These are phyloP conservation scores for Ips nitidus DNA, from an alignment of 1,140 invertebrate genomes.

Conservation along the genomic window DNA sequence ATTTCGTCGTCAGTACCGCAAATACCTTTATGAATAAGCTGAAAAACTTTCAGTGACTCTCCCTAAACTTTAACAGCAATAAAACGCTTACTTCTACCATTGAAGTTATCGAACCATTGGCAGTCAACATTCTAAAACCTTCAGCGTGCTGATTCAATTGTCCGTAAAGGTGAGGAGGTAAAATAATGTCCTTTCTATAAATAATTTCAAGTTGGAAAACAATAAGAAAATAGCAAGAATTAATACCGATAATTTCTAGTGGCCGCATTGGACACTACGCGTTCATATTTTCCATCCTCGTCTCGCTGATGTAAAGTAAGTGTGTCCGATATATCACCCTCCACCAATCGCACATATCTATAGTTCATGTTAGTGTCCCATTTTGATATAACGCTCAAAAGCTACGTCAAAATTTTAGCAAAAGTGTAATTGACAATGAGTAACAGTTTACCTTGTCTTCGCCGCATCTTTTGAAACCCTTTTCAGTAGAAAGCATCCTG, in stretches of 20 bases:
- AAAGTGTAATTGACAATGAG: background rate
- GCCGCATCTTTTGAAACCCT: constrained; percentile 66
- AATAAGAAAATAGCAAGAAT: background rate
- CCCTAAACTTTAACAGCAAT: constrained; percentile 22
- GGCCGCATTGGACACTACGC: constrained; percentile 55
- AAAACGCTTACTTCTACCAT: constrained; percentile 53
- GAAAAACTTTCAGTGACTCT: constrained; percentile 29
- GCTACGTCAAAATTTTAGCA: constrained; percentile 4
- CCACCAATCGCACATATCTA: constrained; percentile 85
- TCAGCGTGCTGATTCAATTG: constrained; percentile 78
- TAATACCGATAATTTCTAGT: constrained; percentile 27
- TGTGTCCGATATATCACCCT: constrained; percentile 83
- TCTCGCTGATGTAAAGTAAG: constrained; percentile 81
- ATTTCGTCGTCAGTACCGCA: constrained; percentile 66
- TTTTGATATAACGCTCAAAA: constrained; percentile 68
- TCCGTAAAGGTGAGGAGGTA: constrained; percentile 86
- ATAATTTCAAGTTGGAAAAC: constrained; percentile 5
- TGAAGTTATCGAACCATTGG: constrained; percentile 53
- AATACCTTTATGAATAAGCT: constrained; percentile 51
- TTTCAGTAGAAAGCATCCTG: constrained; percentile 75
- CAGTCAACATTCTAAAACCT: constrained; percentile 68
- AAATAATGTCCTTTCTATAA: constrained; percentile 60
- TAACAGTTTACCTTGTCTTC: constrained; percentile 59
- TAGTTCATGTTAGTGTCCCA: constrained; percentile 76
- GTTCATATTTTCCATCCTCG: constrained; percentile 76